Evolutionary conservation across 2,797 vertebrate species (phyloP), one percentile per base, ranked within the genome.

Genomic region (Ficedula albicollis): DNA sequence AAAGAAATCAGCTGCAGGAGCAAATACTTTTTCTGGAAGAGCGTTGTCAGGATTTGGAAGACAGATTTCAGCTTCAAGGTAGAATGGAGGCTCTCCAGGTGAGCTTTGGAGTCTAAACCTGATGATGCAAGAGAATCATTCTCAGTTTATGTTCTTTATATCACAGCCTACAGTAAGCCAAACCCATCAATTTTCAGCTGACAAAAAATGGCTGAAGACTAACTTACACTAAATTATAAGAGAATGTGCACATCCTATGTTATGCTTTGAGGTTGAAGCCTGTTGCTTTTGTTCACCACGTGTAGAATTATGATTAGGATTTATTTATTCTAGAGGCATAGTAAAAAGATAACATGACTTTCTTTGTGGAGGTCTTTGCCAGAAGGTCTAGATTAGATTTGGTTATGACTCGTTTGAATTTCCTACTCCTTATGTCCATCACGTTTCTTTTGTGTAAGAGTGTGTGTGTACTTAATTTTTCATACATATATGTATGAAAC

Each of bases 1-100:
- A 99, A 84, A 98, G 99, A 91, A 99, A 99, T 97, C 99, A 99
- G 29, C 97, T 99, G 51, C 99, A 99, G 98, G 99, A 99, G 91
- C 99, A 99, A 97, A 99, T 99, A 41, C 95, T 99, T 72, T 98
- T 96, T 19, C 97, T 99, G 77, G 99, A 99, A 93, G 98, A 99
- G 77, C 98, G 98, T 66, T 99, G 98, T 89, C 98, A 98, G 63
- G 98, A 98, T 63, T 97, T 99, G 88, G 99, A 99, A 96, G 99
- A 99, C 44, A 98, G 98, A 29, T 89, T 98, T 72, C 99, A 99
- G 97, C 98, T 99, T 76, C 99, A 99, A 94, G 97, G 98, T 27
- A 98, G 99, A 86, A 98, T 99, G 20, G 99, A 99, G 86, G 63
- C 98, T 1, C 94, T 99, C n/a, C 99, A 99, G 99, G 99, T 99